A percentile compares a stretch with the other conserved stretches of the same genome.
These are phyloP conservation scores for Campylomormyrus numenius DNA, from an alignment of 2,113 vertebrate species.

Conservation along the genomic window DNA sequence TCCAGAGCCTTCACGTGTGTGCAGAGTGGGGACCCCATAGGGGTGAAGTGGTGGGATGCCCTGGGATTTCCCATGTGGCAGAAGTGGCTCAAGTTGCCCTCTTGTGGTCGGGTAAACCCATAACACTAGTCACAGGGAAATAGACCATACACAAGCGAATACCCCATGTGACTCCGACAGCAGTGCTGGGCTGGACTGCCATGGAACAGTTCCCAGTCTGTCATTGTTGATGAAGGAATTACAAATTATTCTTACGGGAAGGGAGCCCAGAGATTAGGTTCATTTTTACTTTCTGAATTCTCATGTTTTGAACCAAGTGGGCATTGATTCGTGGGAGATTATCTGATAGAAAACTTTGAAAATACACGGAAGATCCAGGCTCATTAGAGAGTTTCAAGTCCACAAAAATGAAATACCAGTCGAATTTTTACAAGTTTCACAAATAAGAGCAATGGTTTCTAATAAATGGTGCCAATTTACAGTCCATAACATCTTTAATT, in stretches of 20 bases:
- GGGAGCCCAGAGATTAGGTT: not conserved
- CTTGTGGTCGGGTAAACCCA: not conserved
- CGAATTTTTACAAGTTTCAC: not conserved
- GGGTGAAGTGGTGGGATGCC: not conserved
- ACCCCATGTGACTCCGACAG: not conserved
- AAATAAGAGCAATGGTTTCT: not conserved
- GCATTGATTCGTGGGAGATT: not conserved
- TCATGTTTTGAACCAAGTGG: not conserved
- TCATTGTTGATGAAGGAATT: not conserved
- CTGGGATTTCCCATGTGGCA: not conserved
- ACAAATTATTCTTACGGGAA: not conserved
- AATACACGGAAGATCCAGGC: not conserved
- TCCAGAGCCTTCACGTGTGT: not conserved
- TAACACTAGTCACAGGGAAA: not conserved
- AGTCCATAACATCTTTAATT: not conserved
- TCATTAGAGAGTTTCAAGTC: not conserved
- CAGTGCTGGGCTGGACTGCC: not conserved
- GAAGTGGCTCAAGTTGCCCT: not conserved
- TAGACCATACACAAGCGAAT: not conserved
- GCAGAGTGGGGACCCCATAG: not conserved
- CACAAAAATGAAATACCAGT: not conserved
- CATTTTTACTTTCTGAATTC: not conserved
- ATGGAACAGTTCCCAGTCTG: not conserved
- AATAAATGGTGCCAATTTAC: not conserved
- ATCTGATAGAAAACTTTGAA: not conserved